Evolutionary conservation across 2,797 vertebrate genomes (phyloP).

Genomic region (Neosilurus mollespiculum): DNA sequence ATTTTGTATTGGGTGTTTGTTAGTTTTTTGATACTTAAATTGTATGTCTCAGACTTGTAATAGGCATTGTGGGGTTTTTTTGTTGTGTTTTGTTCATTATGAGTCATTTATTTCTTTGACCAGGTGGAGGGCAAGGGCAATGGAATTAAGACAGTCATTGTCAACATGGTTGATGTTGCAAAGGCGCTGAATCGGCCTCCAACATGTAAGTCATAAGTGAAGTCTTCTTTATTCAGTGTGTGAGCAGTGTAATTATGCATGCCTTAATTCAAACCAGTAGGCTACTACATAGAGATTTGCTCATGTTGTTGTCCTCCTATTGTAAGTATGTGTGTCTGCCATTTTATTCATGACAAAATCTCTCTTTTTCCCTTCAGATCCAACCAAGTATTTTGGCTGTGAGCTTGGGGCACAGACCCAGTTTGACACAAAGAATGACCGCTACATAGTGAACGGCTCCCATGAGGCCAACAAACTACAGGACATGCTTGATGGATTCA

Average conservation of each 20-base stretch:
- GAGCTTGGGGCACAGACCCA: slow-evolving; percentile 99
- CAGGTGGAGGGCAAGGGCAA: slow-evolving; percentile 99
- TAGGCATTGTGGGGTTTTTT: not conserved
- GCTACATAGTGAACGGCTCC: slow-evolving; percentile 99
- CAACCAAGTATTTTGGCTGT: slow-evolving; percentile 99
- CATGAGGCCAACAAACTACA: slow-evolving; percentile 99
- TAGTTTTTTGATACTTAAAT: not conserved
- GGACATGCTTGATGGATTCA: slow-evolving; percentile 99
- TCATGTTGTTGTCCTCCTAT: not conserved
- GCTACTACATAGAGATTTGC: not conserved
- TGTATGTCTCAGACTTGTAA: not conserved
- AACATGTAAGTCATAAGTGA: slow-evolving; percentile 85
- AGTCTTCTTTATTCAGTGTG: not conserved
- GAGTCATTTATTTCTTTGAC: not conserved
- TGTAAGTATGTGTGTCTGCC: too few species aligned
- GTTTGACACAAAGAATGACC: slow-evolving; percentile 99
- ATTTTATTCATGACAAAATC: not conserved
- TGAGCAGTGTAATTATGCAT: not conserved
- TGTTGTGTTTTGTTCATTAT: not conserved
- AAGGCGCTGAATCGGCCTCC: slow-evolving; percentile 99
- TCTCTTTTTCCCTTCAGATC: slow-evolving; percentile 75
- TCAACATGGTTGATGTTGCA: slow-evolving; percentile 99
- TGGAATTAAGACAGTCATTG: slow-evolving; percentile 99
- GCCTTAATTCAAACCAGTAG: not conserved
- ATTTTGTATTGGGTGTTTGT: not conserved